Evolutionary conservation across 1,140 invertebrate species (phyloP), one percentile per base, ranked within the genome.

Genomic region (Spodoptera litura): DNA sequence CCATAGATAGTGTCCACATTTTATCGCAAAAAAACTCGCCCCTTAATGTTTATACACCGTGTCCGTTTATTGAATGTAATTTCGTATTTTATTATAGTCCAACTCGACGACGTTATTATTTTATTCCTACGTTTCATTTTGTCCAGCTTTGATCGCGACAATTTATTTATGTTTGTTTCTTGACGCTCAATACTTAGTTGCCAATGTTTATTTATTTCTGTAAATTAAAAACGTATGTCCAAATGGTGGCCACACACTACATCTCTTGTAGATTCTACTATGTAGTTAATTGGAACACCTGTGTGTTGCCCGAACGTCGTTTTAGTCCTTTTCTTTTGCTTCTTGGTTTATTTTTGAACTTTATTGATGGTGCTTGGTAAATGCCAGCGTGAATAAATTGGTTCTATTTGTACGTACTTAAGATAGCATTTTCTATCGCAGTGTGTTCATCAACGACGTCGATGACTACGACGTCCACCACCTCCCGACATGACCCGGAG

Each of bases 401-500:
- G 1, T 44, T 44, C 35, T 38, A 38, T 38, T 38, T 38, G 35
- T 38, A 38, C 38, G 38, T 44, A 6, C 25, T 59, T 59, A 44
- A 44, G 38, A 44, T 44, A 44, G 38, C 38, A 6, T 44, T 61
- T 27, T 71, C 51, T 52, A 15, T 55, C 56, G 15, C 95, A 99
- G 98, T 99, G 88, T 98, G 98, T 95, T 99, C 98, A 64, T 98
- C 97, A 85, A 97, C 97, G 62, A 98, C 95, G 96, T 97, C 86
- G 95, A 98, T 83, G 80, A 94, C 92, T n/a, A 93, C 93, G 20
- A 93, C 91, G 11, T 93, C 92, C 3, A 93, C 91, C 11, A 98
- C 97, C 89, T 98, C 98, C 51, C 98, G 98, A 87, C 99, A 99
- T 91, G 98, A 99, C 95, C 98, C 98, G 25, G 98, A 99, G 88